Base-by-base conservation (phyloP, 2,888 invertebrate species). In the Drosophila flavopinicola region DNA sequence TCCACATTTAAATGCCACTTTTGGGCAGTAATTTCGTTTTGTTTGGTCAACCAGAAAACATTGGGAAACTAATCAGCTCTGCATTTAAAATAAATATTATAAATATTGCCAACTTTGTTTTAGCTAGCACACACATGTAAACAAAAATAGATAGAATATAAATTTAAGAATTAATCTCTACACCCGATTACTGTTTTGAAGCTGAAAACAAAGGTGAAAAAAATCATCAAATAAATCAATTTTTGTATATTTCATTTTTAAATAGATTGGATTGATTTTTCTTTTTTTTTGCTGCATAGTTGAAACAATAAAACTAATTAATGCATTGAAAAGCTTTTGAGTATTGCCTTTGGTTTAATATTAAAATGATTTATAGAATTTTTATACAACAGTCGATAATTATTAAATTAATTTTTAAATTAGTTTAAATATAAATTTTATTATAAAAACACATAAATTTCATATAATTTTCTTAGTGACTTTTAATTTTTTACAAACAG, bases 31-130 rank as follows among this genome's bases (percentile, higher is more conserved):
- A 61, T 47, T 66, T 42, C 29, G 42, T 6, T 49, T 42, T 49
- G 38, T 42, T 52, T 47, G 65, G 54, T 52, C 49, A 56, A 51
- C 41, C 45, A 38, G 29, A 53, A 41, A 42, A 30, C 35, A 60
- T 56, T 57, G 47, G 24, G 32, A 66, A 61, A 72, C 61, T 68
- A 72, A 75, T 72, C 60, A 75, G 59, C 56, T 47, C 27, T 33
- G 37, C 35, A 44, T 52, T 48, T 30, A 47, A 53, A 57, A 60
- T 52, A 72, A 64, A 72, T 49, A 59, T 45, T 25, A 71, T 70
- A 47, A 41, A 57, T 57, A 67, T 51, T 63, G 42, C 13, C 24
- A n/a, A n/a, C 11, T 32, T 35, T 25, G 29, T 30, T 48, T 56
- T 38, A 32, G 48, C 38, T 6, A 6, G 29, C 7, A 10, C 29